Evolutionary conservation across 2,113 vertebrate species (phyloP).

Genomic region (Hiodon alosoides): DNA sequence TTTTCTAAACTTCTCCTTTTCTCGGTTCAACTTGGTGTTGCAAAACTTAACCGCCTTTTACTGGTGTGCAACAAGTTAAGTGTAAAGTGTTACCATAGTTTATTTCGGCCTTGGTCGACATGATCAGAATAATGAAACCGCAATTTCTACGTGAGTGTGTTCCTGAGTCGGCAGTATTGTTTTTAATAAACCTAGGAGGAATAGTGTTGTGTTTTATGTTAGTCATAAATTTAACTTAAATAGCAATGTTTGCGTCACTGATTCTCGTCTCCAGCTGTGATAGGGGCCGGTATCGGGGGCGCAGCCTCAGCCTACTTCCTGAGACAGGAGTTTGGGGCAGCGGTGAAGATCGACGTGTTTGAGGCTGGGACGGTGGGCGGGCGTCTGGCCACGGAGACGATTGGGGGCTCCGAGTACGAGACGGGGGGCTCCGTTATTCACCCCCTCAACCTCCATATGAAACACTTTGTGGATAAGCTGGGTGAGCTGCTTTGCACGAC

Average conservation of each 20-base stretch:
- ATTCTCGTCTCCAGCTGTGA: conserved; percentile 62
- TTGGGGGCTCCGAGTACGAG: conserved; percentile 73
- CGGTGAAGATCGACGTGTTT: conserved; percentile 75
- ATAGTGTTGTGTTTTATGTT: neutral
- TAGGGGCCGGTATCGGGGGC: conserved; percentile 86
- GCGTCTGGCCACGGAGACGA: conserved; percentile 66
- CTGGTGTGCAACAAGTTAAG: no score
- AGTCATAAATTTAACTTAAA: no score
- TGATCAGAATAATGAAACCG: no score
- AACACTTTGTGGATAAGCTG: conserved; percentile 80
- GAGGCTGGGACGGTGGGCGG: conserved; percentile 74
- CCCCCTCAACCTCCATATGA: conserved; percentile 91
- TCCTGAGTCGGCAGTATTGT: no score
- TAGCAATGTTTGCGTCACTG: neutral
- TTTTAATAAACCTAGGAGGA: neutral
- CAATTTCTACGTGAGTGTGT: no score
- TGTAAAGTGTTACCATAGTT: no score
- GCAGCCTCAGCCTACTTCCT: conserved; percentile 75
- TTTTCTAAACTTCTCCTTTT: no score
- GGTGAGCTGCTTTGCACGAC: conserved; percentile 56
- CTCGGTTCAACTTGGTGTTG: no score
- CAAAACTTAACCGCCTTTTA: no score
- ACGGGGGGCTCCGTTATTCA: conserved; percentile 76
- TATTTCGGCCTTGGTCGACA: no score
- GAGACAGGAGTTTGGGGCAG: conserved; percentile 77